Percentiles rank a stretch among this genome's conserved stretches.
These are phyloP conservation scores for Petrocephalus schoutedeni DNA, from an alignment of 2,797 vertebrate species.

Conservation along the genomic window DNA sequence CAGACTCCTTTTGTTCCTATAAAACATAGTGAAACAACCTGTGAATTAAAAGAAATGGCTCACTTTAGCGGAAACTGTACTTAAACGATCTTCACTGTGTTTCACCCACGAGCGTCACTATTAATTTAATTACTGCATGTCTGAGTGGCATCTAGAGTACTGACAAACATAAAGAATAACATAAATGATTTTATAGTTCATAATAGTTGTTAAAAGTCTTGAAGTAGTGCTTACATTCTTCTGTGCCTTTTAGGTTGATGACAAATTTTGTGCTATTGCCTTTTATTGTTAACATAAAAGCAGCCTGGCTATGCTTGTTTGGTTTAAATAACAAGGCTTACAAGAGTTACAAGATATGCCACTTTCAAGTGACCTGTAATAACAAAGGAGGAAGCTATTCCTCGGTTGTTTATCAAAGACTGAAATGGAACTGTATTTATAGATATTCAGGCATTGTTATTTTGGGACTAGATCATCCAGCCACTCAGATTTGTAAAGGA, in stretches of 20 bases:
- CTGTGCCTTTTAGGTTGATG: background rate
- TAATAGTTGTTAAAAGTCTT: background rate
- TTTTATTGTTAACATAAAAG: background rate
- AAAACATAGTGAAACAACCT: background rate
- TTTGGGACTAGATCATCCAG: background rate
- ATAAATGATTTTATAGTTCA: background rate
- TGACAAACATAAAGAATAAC: background rate
- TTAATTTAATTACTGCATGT: constrained; percentile 8
- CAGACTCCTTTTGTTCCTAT: background rate
- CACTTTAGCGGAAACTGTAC: background rate
- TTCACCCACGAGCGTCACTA: background rate
- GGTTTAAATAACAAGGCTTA: background rate
- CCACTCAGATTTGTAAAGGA: background rate
- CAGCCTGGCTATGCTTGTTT: background rate
- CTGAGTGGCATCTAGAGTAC: background rate
- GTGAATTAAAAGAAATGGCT: constrained; percentile 8
- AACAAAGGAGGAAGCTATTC: background rate
- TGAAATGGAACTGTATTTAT: constrained; percentile 18
- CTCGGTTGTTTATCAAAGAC: background rate
- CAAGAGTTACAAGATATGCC: background rate
- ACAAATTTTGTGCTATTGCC: background rate
- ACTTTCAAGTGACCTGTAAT: background rate
- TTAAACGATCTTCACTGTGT: background rate
- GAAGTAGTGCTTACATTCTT: background rate
- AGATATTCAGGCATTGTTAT: background rate